These are phyloP conservation scores for Griposia aprilina DNA, from an alignment of 2,888 invertebrate species.

Conservation along the genomic window DNA sequence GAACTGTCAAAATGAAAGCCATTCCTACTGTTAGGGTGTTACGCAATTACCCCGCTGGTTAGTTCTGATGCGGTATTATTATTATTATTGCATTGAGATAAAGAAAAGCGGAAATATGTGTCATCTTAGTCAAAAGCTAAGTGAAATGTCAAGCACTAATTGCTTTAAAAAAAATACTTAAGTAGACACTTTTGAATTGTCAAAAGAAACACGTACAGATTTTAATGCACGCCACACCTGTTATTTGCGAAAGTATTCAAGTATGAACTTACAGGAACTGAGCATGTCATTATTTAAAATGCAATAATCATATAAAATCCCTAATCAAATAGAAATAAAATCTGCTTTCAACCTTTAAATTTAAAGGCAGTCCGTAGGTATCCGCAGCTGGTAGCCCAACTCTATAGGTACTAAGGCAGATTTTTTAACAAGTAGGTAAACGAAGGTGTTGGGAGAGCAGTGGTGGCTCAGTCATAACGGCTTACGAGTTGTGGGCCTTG, in stretches of 20 bases:
- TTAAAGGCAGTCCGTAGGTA: neutral
- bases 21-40: no score
- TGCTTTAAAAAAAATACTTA: neutral
- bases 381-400: neutral
- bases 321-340: neutral
- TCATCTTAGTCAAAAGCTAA: neutral
- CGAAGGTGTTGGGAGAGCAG: no score
- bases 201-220: no score
- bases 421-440: neutral
- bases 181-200: neutral
- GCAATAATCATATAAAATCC: neutral
- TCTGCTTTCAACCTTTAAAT: neutral
- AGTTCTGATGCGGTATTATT: neutral
- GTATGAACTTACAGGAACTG: neutral
- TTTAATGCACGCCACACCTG: neutral
- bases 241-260: neutral
- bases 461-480: no score
- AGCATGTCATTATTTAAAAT: neutral
- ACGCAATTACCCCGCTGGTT: no score
- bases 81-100: neutral
- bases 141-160: neutral
- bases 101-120: neutral
- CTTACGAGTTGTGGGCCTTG: no score
- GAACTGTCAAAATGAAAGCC: no score
- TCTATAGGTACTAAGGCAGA: neutral